Conservation (phyloP, 2,797 vertebrate genomes). For the Delichon dasypus region DNA sequence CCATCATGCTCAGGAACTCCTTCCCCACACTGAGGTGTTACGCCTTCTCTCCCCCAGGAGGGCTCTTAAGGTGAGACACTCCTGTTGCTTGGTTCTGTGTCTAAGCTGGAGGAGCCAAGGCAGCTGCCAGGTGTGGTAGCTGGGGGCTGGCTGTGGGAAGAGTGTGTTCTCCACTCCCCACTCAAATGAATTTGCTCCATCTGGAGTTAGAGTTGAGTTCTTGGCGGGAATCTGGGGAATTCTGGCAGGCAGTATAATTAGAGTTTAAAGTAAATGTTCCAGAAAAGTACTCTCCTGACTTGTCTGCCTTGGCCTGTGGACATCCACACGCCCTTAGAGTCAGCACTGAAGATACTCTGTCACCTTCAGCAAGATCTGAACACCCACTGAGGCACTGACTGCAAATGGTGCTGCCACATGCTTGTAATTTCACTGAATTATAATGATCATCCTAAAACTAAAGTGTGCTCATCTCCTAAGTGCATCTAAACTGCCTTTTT, state of each 20-base stretch:
- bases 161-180: not conserved
- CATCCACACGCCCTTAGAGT: fast-evolving
- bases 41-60: slow-evolving; percentile 94
- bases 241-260: not conserved
- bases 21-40: slow-evolving; percentile 88
- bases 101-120: not conserved
- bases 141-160: not conserved
- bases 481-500: not conserved
- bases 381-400: not conserved
- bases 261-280: not conserved
- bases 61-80: slow-evolving; percentile 87
- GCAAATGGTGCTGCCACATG: not conserved
- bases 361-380: not conserved
- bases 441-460: not conserved
- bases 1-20: slow-evolving; percentile 82
- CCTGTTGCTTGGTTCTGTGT: not conserved
- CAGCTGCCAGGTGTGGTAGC: not conserved
- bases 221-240: not conserved
- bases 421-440: not conserved
- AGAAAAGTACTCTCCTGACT: not conserved
- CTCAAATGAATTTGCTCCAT: not conserved
- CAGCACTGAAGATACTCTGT: not conserved
- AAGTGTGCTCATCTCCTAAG: not conserved
- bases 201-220: not conserved
- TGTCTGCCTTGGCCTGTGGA: not conserved